Evolutionary conservation across 2,797 vertebrate species (phyloP).

Genomic region (Muscicapa striata): DNA sequence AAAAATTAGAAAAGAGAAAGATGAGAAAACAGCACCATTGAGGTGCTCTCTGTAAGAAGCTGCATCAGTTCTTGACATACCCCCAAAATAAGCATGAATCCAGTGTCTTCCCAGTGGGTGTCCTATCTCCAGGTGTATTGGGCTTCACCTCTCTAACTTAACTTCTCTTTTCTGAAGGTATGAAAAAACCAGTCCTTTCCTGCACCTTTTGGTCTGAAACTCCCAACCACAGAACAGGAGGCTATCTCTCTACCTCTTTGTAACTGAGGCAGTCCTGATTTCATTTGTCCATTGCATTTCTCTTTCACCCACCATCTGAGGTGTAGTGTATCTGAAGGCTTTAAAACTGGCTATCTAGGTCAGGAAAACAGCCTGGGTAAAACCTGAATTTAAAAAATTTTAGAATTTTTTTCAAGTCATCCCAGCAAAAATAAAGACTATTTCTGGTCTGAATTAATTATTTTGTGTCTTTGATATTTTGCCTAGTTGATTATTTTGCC

Average conservation of each 20-base stretch:
- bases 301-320: neutral
- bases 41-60: neutral
- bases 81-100: neutral
- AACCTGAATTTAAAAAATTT: neutral
- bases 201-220: neutral
- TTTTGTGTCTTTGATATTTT: neutral
- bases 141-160: neutral
- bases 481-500: neutral
- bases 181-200: neutral
- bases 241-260: neutral
- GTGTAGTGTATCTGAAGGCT: neutral
- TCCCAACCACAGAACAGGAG: neutral
- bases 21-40: neutral
- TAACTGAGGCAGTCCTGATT: neutral
- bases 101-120: neutral
- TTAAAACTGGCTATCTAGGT: neutral
- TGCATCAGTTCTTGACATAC: neutral
- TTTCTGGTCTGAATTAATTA: neutral
- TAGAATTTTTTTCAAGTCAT: neutral
- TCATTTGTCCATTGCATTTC: neutral
- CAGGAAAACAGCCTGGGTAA: neutral
- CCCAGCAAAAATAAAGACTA: neutral
- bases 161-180: neutral
- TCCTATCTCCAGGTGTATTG: accelerated
- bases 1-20: neutral